Evolutionary conservation across 1,140 invertebrate genomes (phyloP).

Genomic region (Pygmarrhopalites habei): DNA sequence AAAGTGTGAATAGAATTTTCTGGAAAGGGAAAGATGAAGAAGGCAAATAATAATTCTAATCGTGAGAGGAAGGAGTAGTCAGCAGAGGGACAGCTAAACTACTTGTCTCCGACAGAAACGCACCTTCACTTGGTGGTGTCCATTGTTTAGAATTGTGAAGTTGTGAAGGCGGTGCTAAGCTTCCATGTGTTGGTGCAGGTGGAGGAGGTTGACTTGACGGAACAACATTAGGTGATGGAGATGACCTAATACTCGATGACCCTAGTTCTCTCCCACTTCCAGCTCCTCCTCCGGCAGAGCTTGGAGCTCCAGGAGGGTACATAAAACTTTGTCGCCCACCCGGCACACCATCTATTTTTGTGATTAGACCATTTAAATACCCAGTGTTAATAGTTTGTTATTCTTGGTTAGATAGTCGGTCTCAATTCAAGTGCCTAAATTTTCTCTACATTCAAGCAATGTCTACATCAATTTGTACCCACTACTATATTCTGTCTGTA

Average conservation of each 20-base stretch:
- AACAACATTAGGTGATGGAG: conserved; percentile 18
- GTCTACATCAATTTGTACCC: too few species aligned
- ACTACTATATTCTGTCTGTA: too few species aligned
- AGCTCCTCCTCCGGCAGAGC: neutral
- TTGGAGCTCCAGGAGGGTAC: conserved; percentile 17
- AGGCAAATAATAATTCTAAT: too few species aligned
- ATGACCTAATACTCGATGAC: conserved; percentile 13
- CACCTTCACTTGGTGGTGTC: conserved; percentile 20
- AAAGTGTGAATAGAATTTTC: too few species aligned
- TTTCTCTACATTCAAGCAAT: too few species aligned
- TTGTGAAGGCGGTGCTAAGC: conserved; percentile 21
- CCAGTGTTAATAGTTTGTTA: too few species aligned
- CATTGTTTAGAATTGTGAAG: conserved; percentile 28
- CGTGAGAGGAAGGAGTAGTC: too few species aligned
- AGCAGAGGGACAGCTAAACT: too few species aligned
- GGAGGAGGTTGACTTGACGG: neutral
- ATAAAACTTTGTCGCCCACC: conserved; percentile 16
- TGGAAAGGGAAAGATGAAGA: too few species aligned
- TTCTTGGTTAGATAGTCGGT: too few species aligned
- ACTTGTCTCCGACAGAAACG: neutral
- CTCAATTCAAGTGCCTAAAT: too few species aligned
- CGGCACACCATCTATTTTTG: neutral
- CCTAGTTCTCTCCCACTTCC: neutral
- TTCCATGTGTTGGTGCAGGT: neutral
- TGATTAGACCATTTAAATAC: too few species aligned